These are phyloP conservation scores for Rhyzopertha dominica DNA, from an alignment of 1,140 invertebrate species.

Conservation along the genomic window DNA sequence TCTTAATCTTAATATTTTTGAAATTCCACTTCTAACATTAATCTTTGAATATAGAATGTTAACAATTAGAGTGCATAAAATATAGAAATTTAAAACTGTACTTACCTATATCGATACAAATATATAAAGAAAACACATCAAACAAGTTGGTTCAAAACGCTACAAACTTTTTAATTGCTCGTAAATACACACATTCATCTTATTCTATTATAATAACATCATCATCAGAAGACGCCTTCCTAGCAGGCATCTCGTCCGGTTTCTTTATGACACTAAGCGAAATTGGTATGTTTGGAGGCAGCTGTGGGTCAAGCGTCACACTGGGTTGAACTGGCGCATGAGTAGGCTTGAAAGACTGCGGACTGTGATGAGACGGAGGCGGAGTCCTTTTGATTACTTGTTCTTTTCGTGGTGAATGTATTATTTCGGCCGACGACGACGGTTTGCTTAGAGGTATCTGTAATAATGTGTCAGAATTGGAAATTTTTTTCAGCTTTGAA, in stretches of 20 bases:
- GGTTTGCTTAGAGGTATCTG: background rate
- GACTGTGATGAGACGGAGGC: slow-evolving; percentile 8
- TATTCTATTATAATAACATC: slow-evolving; percentile 33
- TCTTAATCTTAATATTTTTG: no score
- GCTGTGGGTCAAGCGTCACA: slow-evolving; percentile 6
- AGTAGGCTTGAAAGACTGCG: slow-evolving; percentile 4
- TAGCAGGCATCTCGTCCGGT: slow-evolving; percentile 16
- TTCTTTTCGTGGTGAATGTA: background rate
- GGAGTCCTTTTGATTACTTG: background rate
- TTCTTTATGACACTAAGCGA: slow-evolving; percentile 26
- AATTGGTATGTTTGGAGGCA: slow-evolving; percentile 22
- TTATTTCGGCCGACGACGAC: background rate
- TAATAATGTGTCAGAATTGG: background rate
- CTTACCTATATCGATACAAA: no score
- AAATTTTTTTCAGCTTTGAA: slow-evolving; percentile 2
- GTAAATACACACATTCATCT: slow-evolving; percentile 7
- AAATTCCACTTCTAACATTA: no score
- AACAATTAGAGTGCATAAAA: no score
- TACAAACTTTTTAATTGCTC: no score
- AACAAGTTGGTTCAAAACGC: no score
- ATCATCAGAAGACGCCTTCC: slow-evolving; percentile 23
- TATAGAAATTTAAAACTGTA: no score
- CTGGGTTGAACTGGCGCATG: no score
- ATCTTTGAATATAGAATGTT: no score
- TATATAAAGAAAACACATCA: no score